phyloP scores from a whole-genome alignment of 2,888 invertebrate species.

The Brachypalpus laphriformis region DNA sequence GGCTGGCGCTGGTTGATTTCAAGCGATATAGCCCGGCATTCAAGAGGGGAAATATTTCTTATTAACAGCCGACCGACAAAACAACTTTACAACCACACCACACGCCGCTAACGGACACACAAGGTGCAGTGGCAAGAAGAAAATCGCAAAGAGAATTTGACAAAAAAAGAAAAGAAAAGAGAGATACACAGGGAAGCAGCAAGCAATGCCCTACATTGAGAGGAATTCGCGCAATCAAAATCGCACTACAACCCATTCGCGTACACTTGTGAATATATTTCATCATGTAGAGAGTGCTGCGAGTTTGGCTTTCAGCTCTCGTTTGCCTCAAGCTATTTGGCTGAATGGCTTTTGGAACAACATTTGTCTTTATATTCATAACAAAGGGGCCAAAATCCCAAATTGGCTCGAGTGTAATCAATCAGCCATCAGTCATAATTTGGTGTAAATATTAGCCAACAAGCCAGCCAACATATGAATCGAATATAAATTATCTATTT shows the following conservation, averaged over 20 bases:
- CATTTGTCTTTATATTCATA: not conserved
- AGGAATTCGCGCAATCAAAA: conserved; percentile 41
- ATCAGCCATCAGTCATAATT: conserved; percentile 22
- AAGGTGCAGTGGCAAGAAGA: conserved; percentile 3
- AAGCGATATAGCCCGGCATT: conserved; percentile 27
- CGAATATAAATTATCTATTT: conserved; percentile 25
- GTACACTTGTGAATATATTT: not conserved
- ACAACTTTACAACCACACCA: not conserved
- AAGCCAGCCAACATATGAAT: conserved; percentile 4
- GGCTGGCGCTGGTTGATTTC: conserved; percentile 34
- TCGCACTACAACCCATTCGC: not conserved
- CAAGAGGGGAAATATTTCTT: conserved; percentile 45
- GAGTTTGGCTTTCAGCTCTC: not conserved
- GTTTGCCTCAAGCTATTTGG: not conserved
- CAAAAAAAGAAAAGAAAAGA: not conserved
- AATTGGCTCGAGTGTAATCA: conserved; percentile 7
- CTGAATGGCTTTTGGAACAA: not conserved
- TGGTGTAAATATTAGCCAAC: conserved; percentile 23
- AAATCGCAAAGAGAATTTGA: conserved; percentile 9
- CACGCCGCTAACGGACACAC: conserved; percentile 25
- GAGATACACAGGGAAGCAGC: conserved; percentile 3
- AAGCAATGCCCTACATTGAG: conserved; percentile 37
- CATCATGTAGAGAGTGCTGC: not conserved
- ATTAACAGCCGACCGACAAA: conserved; percentile 23
- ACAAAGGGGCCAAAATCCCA: not conserved